Evolutionary conservation across 2,888 invertebrate genomes (phyloP).

Genomic region (Halictus quadricinctus): DNA sequence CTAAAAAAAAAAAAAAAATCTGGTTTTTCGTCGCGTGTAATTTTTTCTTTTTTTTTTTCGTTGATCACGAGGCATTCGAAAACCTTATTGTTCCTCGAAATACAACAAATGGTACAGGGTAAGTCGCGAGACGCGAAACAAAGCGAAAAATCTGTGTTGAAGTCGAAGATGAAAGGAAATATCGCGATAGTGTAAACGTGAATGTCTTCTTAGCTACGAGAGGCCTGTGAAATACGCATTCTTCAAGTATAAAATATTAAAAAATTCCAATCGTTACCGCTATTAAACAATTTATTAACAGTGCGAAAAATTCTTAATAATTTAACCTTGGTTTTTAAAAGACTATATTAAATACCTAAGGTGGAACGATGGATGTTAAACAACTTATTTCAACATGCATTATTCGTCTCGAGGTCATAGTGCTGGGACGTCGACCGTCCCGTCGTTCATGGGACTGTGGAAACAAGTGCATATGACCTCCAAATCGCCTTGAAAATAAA

Average conservation of each 20-base stretch:
- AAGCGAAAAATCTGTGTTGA: not conserved
- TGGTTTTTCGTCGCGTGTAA: constrained; percentile 14
- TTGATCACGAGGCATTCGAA: not conserved
- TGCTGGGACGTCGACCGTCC: not conserved
- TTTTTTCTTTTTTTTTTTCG: not conserved
- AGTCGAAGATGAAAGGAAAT: not conserved
- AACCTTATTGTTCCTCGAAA: not conserved
- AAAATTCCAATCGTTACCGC: constrained; percentile 3
- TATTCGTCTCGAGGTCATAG: not conserved
- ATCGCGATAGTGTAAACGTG: not conserved
- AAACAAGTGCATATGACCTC: not conserved
- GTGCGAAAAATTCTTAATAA: not conserved
- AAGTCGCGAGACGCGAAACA: not conserved
- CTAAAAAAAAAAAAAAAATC: constrained; percentile 34
- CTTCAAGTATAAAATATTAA: not conserved
- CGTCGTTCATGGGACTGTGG: not conserved
- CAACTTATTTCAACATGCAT: not conserved
- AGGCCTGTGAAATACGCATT: not conserved
- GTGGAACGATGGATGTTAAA: constrained; percentile 3
- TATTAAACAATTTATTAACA: not conserved
- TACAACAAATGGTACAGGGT: constrained; percentile 9
- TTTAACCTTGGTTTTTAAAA: not conserved
- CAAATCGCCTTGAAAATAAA: not conserved
- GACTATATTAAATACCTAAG: not conserved
- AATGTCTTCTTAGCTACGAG: not conserved